Evolutionary conservation across 2,888 invertebrate species (phyloP).

Genomic region (Ormyrus pomaceus): DNA sequence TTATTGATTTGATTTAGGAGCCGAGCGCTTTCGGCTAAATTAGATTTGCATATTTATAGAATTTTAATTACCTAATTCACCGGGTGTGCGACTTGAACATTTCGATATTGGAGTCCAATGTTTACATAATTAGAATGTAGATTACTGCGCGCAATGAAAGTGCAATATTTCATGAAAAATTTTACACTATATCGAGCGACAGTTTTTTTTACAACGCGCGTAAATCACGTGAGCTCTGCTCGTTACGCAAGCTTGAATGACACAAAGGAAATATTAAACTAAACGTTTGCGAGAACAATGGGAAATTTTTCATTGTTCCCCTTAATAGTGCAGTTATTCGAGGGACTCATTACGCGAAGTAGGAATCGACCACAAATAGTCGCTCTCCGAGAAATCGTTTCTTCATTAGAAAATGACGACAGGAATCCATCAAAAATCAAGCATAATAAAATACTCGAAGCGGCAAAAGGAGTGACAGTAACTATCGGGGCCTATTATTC

Average conservation of each 20-base stretch:
- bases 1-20: slow-evolving; percentile 14
- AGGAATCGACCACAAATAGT: slow-evolving; percentile 19
- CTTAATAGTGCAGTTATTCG: slow-evolving; percentile 38
- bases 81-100: no score
- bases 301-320: slow-evolving; percentile 44
- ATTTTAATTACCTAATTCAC: slow-evolving; percentile 16
- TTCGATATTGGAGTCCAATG: no score
- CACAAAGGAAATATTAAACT: slow-evolving; percentile 22
- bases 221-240: background rate
- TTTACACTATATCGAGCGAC: background rate
- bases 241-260: background rate
- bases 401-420: background rate
- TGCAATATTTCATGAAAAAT: background rate
- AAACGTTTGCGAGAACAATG: slow-evolving; percentile 34
- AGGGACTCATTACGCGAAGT: slow-evolving; percentile 33
- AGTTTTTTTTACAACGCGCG: background rate
- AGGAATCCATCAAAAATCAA: slow-evolving; percentile 38
- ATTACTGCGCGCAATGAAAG: no score
- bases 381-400: background rate
- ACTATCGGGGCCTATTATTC: slow-evolving; percentile 19
- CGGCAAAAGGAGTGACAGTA: background rate
- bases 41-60: slow-evolving; percentile 31
- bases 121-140: no score
- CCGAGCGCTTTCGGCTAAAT: background rate
- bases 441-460: slow-evolving; percentile 37